These are phyloP conservation scores for Chaetodon trifasciatus DNA, from an alignment of 2,797 vertebrate genomes.

Conservation along the genomic window DNA sequence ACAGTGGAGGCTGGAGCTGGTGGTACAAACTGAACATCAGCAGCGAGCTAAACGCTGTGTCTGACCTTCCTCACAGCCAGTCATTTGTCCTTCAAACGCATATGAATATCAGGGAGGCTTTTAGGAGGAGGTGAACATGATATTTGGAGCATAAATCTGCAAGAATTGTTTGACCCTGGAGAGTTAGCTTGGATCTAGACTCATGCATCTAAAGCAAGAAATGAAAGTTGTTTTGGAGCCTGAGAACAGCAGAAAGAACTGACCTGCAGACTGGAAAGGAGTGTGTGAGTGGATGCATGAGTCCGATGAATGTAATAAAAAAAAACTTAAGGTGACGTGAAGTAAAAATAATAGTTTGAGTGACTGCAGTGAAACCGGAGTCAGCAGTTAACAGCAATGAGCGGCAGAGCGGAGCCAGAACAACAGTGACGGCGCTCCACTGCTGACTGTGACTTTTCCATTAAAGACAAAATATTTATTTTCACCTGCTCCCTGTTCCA, in stretches of 20 bases:
- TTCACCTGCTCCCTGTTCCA: slow-evolving; percentile 13
- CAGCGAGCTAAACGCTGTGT: neutral
- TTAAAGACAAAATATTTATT: slow-evolving; percentile 28
- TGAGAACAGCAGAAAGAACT: neutral
- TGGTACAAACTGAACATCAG: neutral
- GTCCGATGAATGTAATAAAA: neutral
- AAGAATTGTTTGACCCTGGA: neutral
- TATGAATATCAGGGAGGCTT: neutral
- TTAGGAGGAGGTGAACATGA: neutral
- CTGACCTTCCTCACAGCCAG: neutral
- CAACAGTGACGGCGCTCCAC: neutral
- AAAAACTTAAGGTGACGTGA: slow-evolving; percentile 1
- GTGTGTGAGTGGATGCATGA: too few species aligned
- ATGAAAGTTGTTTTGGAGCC: neutral
- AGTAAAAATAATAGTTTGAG: neutral
- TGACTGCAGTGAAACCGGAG: slow-evolving; percentile 24
- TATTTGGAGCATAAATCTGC: neutral
- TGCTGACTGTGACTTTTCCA: slow-evolving; percentile 41
- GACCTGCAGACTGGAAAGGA: neutral
- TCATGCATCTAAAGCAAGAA: neutral
- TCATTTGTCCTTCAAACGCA: neutral
- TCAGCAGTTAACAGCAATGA: slow-evolving; percentile 18
- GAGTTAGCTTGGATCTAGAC: neutral
- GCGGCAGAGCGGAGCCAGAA: slow-evolving; percentile 13
- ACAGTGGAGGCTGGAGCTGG: neutral